Percentiles rank a stretch among this genome's conserved stretches.
phyloP scores from a whole-genome alignment of 2,888 invertebrate genomes.

The Brachynemurus nebulosus region DNA sequence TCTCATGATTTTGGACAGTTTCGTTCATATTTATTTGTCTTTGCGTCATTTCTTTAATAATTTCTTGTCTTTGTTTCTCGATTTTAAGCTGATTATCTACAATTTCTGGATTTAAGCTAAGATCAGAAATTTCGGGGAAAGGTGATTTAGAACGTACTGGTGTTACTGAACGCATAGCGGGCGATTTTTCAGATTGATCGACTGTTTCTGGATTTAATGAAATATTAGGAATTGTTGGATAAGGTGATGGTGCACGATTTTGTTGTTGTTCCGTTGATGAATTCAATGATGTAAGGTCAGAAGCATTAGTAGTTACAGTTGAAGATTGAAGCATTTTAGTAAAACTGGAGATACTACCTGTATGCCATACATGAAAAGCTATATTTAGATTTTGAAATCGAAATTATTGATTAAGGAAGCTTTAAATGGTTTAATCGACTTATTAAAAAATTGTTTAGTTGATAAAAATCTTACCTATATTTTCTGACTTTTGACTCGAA shows the following conservation, averaged over 20 bases:
- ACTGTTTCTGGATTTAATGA: slow-evolving; percentile 19
- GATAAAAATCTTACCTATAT: slow-evolving; percentile 10
- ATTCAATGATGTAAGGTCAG: background rate
- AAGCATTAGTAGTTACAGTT: slow-evolving; percentile 3
- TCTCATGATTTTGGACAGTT: no score
- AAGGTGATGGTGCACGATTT: slow-evolving; percentile 18
- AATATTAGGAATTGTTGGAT: slow-evolving; percentile 24
- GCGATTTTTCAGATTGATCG: slow-evolving; percentile 18
- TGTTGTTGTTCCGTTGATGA: slow-evolving; percentile 1
- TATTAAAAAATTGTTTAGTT: no score
- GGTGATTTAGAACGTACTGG: slow-evolving; percentile 21
- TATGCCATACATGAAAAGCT: no score
- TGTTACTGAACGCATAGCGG: slow-evolving; percentile 1
- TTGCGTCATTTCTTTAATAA: background rate
- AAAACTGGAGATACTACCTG: slow-evolving; percentile 5
- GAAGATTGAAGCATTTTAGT: slow-evolving; percentile 5
- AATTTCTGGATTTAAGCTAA: slow-evolving; percentile 23
- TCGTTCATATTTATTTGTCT: background rate
- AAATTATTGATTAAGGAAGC: no score
- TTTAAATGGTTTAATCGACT: background rate
- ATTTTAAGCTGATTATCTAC: background rate
- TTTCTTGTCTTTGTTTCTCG: background rate
- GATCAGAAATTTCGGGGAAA: slow-evolving; percentile 27
- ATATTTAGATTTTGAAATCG: background rate
- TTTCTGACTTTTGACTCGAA: slow-evolving; percentile 2